Base-by-base conservation (phyloP, 2,888 invertebrate species). In the Cistogaster globosa region DNA sequence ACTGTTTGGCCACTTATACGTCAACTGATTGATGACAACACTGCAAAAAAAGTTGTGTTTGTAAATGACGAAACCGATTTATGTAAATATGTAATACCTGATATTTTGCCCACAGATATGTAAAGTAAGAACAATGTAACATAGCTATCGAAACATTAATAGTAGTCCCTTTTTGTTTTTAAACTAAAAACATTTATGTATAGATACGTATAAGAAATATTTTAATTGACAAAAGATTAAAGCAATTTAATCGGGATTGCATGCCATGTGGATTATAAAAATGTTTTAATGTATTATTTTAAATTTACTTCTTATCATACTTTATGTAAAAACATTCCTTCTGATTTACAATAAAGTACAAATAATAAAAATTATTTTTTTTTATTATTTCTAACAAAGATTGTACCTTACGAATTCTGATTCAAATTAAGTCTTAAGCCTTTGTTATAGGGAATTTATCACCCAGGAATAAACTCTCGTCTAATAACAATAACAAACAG, bases 1-100 rank as follows among this genome's bases (percentile, higher is more conserved):
- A 96, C 96, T 48, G 96, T 96, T 90, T 97, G 96, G 96, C 94
- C 95, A 55, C 94, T 96, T 65, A 96, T 97, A 86, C 95, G 95
- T 90, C 95, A 95, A 91, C 96, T 96, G 95, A 93, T 96, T 87
- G 96, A 96, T 90, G 96, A 96, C 89, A 96, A 96, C 87, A 96
- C 96, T 38, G 94, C 96, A 36, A 94, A 95, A 84, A 96, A 96
- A 93, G 96, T 96, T 11, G 94, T 94, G 77, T 96, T 96, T 92
- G 95, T 96, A 4, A 94, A 93, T 89, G 94, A 94, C 18, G 96
- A 96, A 89, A 94, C 94, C 91, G 95, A 96, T 84, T 93, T 96
- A 55, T 96, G 96, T 92, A 94, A 94, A 89, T 95, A 96, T 92
- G 92, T 96, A 87, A 96, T 96, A 93, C 96, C 96, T 20, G 96